A percentile compares a stretch with the other conserved stretches of the same genome.
phyloP scores from a whole-genome alignment of 2,888 invertebrate species.

The Microplitis deprimator region DNA sequence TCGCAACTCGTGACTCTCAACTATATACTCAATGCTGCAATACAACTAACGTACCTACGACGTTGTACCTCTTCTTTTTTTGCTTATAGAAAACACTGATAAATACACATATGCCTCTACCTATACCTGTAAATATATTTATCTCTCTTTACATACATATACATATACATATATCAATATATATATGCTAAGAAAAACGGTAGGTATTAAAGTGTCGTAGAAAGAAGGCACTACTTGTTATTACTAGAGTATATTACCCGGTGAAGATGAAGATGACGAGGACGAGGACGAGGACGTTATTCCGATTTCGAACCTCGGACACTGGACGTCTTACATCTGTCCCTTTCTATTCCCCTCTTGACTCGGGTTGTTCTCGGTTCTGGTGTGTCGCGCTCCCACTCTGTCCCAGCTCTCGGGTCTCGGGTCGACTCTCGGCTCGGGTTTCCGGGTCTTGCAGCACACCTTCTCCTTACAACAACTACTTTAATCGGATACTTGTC shows the following conservation, averaged over 20 bases:
- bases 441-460: slow-evolving; percentile 53
- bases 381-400: slow-evolving; percentile 32
- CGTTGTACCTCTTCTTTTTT: background rate
- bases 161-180: no score
- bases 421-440: background rate
- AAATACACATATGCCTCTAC: background rate
- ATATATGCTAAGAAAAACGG: background rate
- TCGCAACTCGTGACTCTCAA: slow-evolving; percentile 29
- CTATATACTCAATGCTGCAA: slow-evolving; percentile 15
- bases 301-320: slow-evolving; percentile 30
- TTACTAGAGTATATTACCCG: background rate
- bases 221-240: slow-evolving; percentile 1
- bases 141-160: background rate
- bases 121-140: slow-evolving; percentile 14
- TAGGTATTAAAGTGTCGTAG: background rate
- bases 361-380: slow-evolving; percentile 27
- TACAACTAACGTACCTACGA: slow-evolving; percentile 20
- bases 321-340: slow-evolving; percentile 35
- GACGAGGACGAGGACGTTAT: background rate
- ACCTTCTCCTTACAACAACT: slow-evolving; percentile 34
- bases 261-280: background rate
- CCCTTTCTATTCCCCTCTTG: slow-evolving; percentile 27
- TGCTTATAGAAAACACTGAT: slow-evolving; percentile 10
- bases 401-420: background rate
- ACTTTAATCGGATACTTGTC: slow-evolving; percentile 7